Evolutionary conservation across 2,113 vertebrate species (phyloP).

Genomic region (Fregetta grallaria): DNA sequence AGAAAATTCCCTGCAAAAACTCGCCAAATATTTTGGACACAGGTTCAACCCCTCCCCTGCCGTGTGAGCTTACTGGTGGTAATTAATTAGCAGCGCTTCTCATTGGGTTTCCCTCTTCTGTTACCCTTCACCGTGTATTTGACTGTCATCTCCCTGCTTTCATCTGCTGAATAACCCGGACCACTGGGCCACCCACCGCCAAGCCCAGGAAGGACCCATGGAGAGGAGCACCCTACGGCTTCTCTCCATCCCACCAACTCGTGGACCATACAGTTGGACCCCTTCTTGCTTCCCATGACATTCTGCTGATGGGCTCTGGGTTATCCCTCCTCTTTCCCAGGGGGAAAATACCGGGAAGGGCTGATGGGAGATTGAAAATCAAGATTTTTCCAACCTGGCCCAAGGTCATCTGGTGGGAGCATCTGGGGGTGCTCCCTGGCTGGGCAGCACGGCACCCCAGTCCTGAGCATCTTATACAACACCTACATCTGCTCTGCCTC

Average conservation of each 20-base stretch:
- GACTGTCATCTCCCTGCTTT: neutral
- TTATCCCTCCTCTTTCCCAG: neutral
- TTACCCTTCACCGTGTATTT: fast-evolving
- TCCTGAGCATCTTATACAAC: fast-evolving
- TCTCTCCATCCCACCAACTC: neutral
- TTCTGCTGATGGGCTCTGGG: fast-evolving
- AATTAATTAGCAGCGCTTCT: neutral
- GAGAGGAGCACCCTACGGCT: neutral
- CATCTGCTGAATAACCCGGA: too few species aligned
- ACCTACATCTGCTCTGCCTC: neutral
- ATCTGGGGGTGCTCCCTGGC: neutral
- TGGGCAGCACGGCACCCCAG: neutral
- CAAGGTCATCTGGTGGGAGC: fast-evolving
- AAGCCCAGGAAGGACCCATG: fast-evolving
- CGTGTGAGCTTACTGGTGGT: fast-evolving
- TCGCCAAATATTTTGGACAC: fast-evolving
- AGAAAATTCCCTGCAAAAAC: neutral
- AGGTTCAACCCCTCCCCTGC: fast-evolving
- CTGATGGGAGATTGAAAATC: neutral
- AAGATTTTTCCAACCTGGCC: fast-evolving
- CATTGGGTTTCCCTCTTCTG: neutral
- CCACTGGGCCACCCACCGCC: too few species aligned
- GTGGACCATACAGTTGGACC: fast-evolving
- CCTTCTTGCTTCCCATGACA: neutral
- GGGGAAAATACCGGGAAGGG: neutral